A percentile compares a stretch with the other conserved stretches of the same genome.
Conservation (phyloP, 2,888 invertebrate genomes). For the Epicampocera succincta region DNA sequence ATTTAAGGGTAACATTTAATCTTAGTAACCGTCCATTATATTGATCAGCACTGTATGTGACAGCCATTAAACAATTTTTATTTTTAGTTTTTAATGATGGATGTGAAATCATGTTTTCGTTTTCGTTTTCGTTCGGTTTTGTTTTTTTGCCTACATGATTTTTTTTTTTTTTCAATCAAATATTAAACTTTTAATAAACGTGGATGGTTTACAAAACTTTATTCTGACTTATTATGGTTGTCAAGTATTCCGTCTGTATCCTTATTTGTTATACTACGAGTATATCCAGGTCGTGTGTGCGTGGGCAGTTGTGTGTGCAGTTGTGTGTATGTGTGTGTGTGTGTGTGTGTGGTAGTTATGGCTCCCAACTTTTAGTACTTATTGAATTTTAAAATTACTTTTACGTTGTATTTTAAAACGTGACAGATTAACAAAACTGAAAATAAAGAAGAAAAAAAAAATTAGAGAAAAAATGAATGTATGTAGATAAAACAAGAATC, state of each 20-base stretch:
- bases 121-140: too few relatives aligned
- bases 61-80: too few relatives aligned
- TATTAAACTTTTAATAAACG: slow-evolving; percentile 31
- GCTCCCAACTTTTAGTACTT: neutral
- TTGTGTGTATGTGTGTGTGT: neutral
- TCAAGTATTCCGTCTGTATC: neutral
- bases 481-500: neutral
- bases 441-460: neutral
- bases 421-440: slow-evolving; percentile 36
- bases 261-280: neutral
- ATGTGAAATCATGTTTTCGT: slow-evolving; percentile 3
- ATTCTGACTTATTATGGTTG: too few relatives aligned
- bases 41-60: too few relatives aligned
- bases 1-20: too few relatives aligned
- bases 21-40: too few relatives aligned
- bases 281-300: neutral
- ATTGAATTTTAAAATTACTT: slow-evolving; percentile 48
- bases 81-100: too few relatives aligned
- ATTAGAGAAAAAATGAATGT: too few relatives aligned
- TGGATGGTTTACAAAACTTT: slow-evolving; percentile 23
- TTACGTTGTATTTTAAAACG: slow-evolving; percentile 32
- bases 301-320: neutral
- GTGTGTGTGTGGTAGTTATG: neutral
- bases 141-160: slow-evolving; percentile 8
- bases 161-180: slow-evolving; percentile 22